These are phyloP conservation scores for Zaprionus kolodkinae DNA, from an alignment of 1,140 invertebrate genomes.

Conservation along the genomic window DNA sequence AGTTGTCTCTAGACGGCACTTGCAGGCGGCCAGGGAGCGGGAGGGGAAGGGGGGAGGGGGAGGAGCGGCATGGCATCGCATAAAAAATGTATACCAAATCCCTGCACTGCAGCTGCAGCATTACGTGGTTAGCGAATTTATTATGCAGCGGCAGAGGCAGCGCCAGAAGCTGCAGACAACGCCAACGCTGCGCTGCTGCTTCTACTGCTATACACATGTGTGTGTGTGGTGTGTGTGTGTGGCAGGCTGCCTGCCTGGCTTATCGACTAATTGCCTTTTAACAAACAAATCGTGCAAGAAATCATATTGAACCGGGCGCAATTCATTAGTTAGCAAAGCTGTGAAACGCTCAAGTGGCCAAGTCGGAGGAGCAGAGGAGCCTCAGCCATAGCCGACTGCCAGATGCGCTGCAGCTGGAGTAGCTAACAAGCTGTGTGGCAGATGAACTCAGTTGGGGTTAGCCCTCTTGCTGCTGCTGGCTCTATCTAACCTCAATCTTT, in stretches of 20 bases:
- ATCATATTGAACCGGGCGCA: constrained; percentile 72
- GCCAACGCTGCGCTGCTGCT: constrained; percentile 40
- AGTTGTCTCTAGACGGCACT: constrained; percentile 54
- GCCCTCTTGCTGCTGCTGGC: too few species aligned
- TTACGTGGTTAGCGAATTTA: constrained; percentile 83
- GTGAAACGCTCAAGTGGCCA: constrained; percentile 48
- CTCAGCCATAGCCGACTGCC: not conserved
- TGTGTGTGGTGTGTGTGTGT: constrained; percentile 26
- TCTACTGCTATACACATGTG: not conserved
- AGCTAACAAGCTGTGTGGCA: not conserved
- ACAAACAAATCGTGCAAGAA: constrained; percentile 81
- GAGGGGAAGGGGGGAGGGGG: not conserved
- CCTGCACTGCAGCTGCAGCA: constrained; percentile 82
- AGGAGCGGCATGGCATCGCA: constrained; percentile 54
- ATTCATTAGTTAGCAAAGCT: constrained; percentile 64
- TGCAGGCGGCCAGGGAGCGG: constrained; percentile 25
- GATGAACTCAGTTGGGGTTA: not conserved
- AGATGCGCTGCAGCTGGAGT: constrained; percentile 6
- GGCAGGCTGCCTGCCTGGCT: constrained; percentile 31
- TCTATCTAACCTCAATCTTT: not conserved
- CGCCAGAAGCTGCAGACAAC: constrained; percentile 19
- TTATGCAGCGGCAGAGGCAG: constrained; percentile 63
- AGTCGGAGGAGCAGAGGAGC: too few species aligned
- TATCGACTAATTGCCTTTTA: constrained; percentile 80
- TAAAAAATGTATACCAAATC: constrained; percentile 82